These are phyloP conservation scores for Erebia epiphron DNA, from an alignment of 2,888 invertebrate species.

Conservation along the genomic window DNA sequence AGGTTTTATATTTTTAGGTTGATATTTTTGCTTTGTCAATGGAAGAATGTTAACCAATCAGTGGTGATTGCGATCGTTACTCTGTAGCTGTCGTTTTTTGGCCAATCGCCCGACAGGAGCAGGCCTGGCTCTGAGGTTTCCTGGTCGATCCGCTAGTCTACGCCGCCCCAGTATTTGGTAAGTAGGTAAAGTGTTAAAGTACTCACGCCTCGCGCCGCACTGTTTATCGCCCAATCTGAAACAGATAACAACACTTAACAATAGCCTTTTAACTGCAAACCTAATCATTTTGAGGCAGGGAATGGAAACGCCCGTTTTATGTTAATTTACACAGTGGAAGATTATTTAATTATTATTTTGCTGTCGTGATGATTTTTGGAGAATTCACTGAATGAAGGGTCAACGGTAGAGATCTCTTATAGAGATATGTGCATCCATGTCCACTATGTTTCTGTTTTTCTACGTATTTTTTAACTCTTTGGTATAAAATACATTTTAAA, in stretches of 20 bases:
- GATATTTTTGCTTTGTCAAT: too few relatives aligned
- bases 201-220: constrained; percentile 55
- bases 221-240: constrained; percentile 61
- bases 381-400: too few relatives aligned
- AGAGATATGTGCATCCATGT: too few relatives aligned
- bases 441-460: too few relatives aligned
- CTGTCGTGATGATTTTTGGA: neutral
- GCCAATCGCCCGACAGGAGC: too few relatives aligned
- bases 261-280: constrained; percentile 54
- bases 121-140: neutral
- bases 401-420: too few relatives aligned
- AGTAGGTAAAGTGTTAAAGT: constrained; percentile 35
- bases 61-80: too few relatives aligned
- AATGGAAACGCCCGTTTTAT: constrained; percentile 12
- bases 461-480: too few relatives aligned
- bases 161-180: constrained; percentile 21
- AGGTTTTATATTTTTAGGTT: too few relatives aligned
- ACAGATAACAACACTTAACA: constrained; percentile 67
- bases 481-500: too few relatives aligned
- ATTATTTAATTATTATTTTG: neutral
- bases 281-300: constrained; percentile 19
- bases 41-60: too few relatives aligned
- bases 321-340: constrained; percentile 9
- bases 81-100: too few relatives aligned
- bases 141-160: constrained; percentile 11